Evolutionary conservation across 2,113 vertebrate genomes (phyloP).

Genomic region (Protobothrops mucrosquamatus): DNA sequence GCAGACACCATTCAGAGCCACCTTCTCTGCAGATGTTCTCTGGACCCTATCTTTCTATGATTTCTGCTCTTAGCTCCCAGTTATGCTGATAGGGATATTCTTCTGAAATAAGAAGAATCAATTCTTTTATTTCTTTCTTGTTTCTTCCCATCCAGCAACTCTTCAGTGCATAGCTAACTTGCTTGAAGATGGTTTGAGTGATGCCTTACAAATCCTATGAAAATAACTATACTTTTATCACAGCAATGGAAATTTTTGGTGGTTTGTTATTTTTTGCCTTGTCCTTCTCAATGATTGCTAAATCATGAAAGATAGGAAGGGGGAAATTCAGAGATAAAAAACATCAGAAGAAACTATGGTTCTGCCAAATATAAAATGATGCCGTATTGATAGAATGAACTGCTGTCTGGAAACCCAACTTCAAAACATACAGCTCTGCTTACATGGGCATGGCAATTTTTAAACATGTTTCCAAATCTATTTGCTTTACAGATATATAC

Average conservation of each 20-base stretch:
- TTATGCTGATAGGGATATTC: background rate
- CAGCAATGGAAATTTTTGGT: background rate
- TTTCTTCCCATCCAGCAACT: background rate
- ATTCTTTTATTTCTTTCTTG: background rate
- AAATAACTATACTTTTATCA: background rate
- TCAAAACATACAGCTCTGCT: background rate
- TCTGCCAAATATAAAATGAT: background rate
- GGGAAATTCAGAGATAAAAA: background rate
- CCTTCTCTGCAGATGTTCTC: background rate
- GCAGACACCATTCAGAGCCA: background rate
- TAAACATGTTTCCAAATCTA: background rate
- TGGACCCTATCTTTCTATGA: background rate
- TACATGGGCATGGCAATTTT: background rate
- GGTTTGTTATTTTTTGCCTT: background rate
- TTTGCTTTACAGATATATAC: background rate
- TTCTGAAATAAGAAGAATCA: background rate
- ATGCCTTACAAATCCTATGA: background rate
- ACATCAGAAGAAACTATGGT: background rate
- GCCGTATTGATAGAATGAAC: background rate
- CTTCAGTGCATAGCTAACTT: background rate
- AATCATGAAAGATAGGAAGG: background rate
- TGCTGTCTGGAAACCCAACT: background rate
- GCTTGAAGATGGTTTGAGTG: background rate
- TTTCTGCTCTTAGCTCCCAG: background rate
- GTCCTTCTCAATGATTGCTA: background rate